Evolutionary conservation across 1,140 invertebrate genomes (phyloP).

Genomic region (Procambarus clarkii): DNA sequence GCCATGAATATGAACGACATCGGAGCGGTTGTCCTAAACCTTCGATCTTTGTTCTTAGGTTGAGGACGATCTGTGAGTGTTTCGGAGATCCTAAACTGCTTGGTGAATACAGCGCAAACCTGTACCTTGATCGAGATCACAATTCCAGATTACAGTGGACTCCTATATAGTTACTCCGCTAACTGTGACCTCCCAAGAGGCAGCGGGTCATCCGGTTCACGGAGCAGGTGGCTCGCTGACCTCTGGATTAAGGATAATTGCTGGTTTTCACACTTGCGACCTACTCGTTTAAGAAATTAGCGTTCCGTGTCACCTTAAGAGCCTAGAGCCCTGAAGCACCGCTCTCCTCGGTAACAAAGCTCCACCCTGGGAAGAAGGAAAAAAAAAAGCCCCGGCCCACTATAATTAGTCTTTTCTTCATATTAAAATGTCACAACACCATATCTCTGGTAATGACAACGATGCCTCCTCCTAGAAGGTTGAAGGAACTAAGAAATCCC

Average conservation of each 20-base stretch:
- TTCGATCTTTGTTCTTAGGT: no score
- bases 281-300: constrained; percentile 1
- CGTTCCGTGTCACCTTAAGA: not conserved
- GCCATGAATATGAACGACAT: no score
- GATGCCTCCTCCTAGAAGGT: constrained; percentile 20
- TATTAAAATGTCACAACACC: constrained; percentile 70
- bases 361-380: not conserved
- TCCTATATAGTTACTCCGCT: no score
- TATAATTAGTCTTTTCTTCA: constrained; percentile 68
- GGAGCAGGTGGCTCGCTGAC: not conserved
- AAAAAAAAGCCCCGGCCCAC: constrained; percentile 10
- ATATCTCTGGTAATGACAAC: constrained; percentile 69
- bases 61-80: no score
- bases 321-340: not conserved
- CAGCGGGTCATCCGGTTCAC: no score
- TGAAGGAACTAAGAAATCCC: not conserved
- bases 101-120: no score
- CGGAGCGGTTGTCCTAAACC: no score
- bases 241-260: not conserved
- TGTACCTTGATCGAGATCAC: no score
- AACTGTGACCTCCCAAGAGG: no score
- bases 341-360: not conserved
- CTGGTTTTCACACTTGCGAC: not conserved
- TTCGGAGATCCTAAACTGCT: no score
- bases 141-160: no score